Base-by-base conservation (phyloP, 2,113 vertebrate genomes). In the Sander lucioperca region DNA sequence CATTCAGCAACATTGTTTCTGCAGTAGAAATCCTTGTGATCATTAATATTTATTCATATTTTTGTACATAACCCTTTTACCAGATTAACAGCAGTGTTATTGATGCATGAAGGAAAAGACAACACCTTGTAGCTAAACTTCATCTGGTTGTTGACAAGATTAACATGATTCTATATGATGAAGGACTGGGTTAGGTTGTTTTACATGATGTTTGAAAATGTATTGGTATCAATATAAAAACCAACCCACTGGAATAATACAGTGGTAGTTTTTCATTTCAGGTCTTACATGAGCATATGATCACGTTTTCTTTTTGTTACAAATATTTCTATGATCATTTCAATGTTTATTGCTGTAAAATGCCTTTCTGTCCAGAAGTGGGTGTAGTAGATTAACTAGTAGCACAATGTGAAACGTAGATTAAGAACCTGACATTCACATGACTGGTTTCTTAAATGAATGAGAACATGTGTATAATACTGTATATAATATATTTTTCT, bases 231-330 rank as follows among this genome's bases (percentile, higher is more conserved):
- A 74, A 80, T 88, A 93, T 87, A 94, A 92, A 94, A 93, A 85
- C 76, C 89, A 90, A 89, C 72, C 86, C 85, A 93, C 86, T 89
- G 96, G 96, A 89, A 91, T 85, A 88, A 86, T 86, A 91, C 90
- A 91, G 93, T 92, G 89, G 91, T 39, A 11, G 11, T 63, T 63
- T 63, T 39, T 7, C 15, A 30, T 21, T 65, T 64, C 5, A 45
- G 33, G 39, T 63, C 4, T 39, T 6, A 45, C 5, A 45, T 45
- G 21, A 64, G 19, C 21, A 45, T 64, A 7, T 45, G 3, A 23
- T n/a, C 33, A 43, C 0, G 5, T n/a, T 21, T n/a, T 43, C 11
- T n/a, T 43, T 63, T 4, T 43, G 11, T 43, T n/a, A 63, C 33
- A 45, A 23, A 8, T 23, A 14, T 65, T 16, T 45, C 8, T 23